phyloP scores from a whole-genome alignment of 2,113 vertebrate species.

The rat (Rattus norvegicus) region GRCr8 NC_086026.1:23690501-23691000 shows the following conservation, averaged over 20 bases:
- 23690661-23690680: background rate
- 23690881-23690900: background rate
- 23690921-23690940: background rate
- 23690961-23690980: background rate
- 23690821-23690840: no score
- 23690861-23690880: background rate
- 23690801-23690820: background rate
- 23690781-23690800: background rate
- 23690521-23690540: background rate
- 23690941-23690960: background rate
- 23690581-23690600: background rate
- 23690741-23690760: background rate
- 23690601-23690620: background rate
- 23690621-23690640: background rate
- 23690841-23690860: no score
- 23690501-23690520: background rate
- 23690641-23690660: background rate
- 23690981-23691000: constrained; percentile 12
- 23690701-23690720: background rate
- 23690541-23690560: constrained; percentile 1
- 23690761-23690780: background rate
- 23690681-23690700: background rate
- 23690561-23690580: background rate
- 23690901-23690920: background rate
- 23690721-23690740: background rate